phyloP scores from a whole-genome alignment of 2,113 vertebrate genomes.

The Thamnaconus septentrionalis region DNA sequence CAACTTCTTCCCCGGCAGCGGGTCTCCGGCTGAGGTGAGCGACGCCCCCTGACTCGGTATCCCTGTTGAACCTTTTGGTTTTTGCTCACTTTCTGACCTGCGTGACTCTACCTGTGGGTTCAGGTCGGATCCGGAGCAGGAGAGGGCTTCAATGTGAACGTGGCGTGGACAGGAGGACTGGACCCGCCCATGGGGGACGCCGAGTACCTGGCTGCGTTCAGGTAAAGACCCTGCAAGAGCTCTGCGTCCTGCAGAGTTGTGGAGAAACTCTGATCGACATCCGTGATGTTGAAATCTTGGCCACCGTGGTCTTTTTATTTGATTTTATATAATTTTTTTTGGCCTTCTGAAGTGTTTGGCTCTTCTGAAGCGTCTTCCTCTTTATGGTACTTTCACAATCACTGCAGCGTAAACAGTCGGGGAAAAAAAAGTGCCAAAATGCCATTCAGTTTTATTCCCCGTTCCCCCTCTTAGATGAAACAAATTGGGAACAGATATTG shows the following conservation, averaged over 20 bases:
- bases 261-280: not conserved
- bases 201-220: constrained; percentile 94
- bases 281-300: not conserved
- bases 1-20: constrained; percentile 92
- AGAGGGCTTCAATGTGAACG: constrained; percentile 90
- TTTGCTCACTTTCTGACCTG: not conserved
- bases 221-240: constrained; percentile 77
- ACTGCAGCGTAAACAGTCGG: no score
- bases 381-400: no score
- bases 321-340: no score
- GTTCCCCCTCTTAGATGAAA: no score
- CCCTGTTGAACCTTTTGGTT: no score
- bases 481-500: no score
- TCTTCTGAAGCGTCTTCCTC: no score
- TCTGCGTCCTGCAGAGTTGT: not conserved
- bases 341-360: no score
- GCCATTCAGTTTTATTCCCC: no score
- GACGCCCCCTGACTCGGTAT: not conserved
- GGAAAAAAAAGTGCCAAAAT: no score
- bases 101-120: not conserved
- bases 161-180: constrained; percentile 92
- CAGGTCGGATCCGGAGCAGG: constrained; percentile 89
- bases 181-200: constrained; percentile 95
- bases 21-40: constrained; percentile 85
- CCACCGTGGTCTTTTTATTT: no score